phyloP scores from a whole-genome alignment of 2,888 invertebrate genomes.

The Gymnosoma rotundatum region DNA sequence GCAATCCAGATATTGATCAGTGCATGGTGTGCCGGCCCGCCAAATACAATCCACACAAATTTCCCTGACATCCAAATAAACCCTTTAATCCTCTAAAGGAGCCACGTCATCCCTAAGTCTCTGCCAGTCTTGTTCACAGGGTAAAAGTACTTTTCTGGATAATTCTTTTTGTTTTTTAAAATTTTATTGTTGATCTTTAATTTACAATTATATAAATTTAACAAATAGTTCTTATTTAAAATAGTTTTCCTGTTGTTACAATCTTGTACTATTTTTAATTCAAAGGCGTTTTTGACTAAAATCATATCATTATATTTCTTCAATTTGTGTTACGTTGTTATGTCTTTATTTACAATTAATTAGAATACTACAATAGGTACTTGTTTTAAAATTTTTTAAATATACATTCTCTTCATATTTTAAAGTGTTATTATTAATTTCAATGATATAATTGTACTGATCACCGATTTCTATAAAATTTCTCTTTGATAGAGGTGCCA shows the following conservation, averaged over 20 bases:
- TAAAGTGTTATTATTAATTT: background rate
- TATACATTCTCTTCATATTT: background rate
- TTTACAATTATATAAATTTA: background rate
- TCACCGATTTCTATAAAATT: background rate
- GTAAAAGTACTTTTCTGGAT: no score
- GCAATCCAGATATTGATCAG: background rate
- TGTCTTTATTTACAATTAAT: background rate
- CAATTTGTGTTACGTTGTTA: conserved; percentile 3
- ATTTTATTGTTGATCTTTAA: no score
- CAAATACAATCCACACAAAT: no score
- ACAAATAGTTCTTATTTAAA: background rate
- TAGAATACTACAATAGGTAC: background rate
- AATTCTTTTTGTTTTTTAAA: no score
- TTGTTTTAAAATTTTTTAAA: background rate
- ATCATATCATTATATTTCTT: background rate
- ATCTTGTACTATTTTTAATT: background rate
- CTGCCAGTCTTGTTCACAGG: no score
- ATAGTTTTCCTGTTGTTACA: background rate
- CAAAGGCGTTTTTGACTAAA: background rate
- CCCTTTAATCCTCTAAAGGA: no score
- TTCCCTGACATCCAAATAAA: no score
- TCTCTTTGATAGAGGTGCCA: no score
- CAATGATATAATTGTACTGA: background rate
- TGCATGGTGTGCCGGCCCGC: conserved; percentile 17
- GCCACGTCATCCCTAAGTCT: no score